Conservation (phyloP, 2,113 vertebrate species). For the Albula glossodonta region DNA sequence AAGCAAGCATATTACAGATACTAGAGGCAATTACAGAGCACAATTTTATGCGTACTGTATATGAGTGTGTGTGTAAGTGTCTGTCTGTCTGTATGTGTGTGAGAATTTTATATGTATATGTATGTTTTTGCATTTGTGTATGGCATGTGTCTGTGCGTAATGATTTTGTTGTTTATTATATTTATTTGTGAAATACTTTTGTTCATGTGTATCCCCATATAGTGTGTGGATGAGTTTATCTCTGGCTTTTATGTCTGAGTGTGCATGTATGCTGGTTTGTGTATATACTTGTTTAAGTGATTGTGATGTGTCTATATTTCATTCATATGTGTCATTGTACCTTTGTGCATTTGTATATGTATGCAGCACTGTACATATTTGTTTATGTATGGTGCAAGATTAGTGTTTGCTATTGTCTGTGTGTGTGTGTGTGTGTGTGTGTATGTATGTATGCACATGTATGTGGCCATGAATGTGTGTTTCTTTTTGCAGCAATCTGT, state of each 20-base stretch:
- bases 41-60: neutral
- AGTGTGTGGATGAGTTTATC: no score
- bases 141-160: neutral
- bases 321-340: neutral
- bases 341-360: neutral
- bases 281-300: no score
- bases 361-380: no score
- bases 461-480: neutral
- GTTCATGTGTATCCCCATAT: no score
- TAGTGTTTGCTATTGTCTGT: neutral
- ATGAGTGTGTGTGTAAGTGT: neutral
- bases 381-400: no score
- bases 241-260: neutral
- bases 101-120: neutral
- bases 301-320: neutral
- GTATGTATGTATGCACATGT: neutral
- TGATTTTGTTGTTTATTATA: no score
- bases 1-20: neutral
- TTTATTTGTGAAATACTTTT: no score
- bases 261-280: conserved; percentile 16
- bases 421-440: conserved; percentile 5
- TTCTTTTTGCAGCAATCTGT: neutral
- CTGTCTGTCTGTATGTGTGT: neutral
- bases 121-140: conserved; percentile 1
- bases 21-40: neutral